phyloP scores from a whole-genome alignment of 2,113 vertebrate genomes.

The Pluvianellus socialis region DNA sequence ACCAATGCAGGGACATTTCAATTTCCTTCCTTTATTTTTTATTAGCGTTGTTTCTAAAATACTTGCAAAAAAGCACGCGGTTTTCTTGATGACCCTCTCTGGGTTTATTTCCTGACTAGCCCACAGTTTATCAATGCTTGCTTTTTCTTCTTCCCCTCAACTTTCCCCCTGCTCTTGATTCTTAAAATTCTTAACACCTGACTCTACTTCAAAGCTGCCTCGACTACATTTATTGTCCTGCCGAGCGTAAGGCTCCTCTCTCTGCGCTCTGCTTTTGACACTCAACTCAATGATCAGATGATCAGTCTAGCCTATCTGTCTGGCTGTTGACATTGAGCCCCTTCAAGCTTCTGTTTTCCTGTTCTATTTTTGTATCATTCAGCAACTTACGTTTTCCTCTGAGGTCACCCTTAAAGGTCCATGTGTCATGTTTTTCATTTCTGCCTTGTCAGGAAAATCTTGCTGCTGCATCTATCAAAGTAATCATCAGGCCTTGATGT shows the following conservation, averaged over 20 bases:
- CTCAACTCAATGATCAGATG: constrained; percentile 62
- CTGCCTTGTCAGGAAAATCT: constrained; percentile 83
- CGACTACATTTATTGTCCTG: not conserved
- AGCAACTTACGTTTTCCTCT: constrained; percentile 77
- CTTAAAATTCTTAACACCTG: not conserved
- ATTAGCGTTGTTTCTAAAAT: not conserved
- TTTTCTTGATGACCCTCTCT: not conserved
- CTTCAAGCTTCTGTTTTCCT: constrained; percentile 68
- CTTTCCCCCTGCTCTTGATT: not conserved
- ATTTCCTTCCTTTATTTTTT: not conserved
- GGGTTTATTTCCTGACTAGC: not conserved
- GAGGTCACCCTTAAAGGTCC: constrained; percentile 82
- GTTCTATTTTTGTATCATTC: constrained; percentile 72
- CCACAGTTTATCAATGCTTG: not conserved
- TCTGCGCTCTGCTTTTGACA: constrained; percentile 19
- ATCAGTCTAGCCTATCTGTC: constrained; percentile 67
- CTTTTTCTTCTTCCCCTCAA: not conserved
- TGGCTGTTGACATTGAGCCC: constrained; percentile 61
- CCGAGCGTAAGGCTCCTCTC: not conserved
- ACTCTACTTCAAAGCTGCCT: not conserved
- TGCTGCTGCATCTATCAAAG: constrained; percentile 85
- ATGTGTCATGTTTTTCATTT: constrained; percentile 84
- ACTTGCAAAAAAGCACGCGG: not conserved
- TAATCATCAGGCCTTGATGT: constrained; percentile 82
- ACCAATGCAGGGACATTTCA: not conserved